Evolutionary conservation across 1,140 invertebrate genomes (phyloP).

Genomic region (Vanessa atalanta): DNA sequence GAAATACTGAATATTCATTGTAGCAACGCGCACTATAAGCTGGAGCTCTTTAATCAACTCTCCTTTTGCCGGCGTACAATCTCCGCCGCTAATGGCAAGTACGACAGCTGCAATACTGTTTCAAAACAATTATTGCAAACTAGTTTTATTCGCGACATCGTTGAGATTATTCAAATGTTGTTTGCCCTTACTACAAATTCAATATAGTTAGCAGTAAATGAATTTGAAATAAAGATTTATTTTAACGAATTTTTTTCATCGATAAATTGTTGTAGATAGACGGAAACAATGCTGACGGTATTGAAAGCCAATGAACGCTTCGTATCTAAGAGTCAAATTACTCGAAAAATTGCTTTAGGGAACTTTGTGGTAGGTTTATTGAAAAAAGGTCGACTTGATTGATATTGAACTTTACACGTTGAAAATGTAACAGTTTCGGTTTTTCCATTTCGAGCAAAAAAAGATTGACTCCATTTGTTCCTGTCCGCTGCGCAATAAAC

Average conservation of each 20-base stretch:
- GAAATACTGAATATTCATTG: slow-evolving; percentile 73
- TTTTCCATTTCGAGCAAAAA: slow-evolving; percentile 72
- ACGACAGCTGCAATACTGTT: slow-evolving; percentile 46
- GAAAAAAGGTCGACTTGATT: slow-evolving; percentile 77
- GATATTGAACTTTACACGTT: slow-evolving; percentile 76
- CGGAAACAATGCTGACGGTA: slow-evolving; percentile 15
- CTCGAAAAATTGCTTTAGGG: slow-evolving; percentile 69
- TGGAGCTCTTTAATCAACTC: slow-evolving; percentile 69
- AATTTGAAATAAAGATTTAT: slow-evolving; percentile 19
- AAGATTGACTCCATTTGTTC: slow-evolving; percentile 78
- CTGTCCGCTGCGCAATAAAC: slow-evolving; percentile 75
- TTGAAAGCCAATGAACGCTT: slow-evolving; percentile 50
- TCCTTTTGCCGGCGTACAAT: slow-evolving; percentile 49
- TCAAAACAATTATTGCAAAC: slow-evolving; percentile 44
- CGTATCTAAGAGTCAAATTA: slow-evolving; percentile 68
- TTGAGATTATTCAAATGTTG: slow-evolving; percentile 9
- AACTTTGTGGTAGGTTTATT: slow-evolving; percentile 73
- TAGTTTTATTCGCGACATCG: slow-evolving; percentile 32
- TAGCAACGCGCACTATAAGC: slow-evolving; percentile 54
- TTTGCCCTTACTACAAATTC: neutral
- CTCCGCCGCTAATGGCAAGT: slow-evolving; percentile 48
- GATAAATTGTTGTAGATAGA: slow-evolving; percentile 23
- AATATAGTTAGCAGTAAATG: slow-evolving; percentile 3
- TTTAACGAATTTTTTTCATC: neutral
- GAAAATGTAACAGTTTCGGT: slow-evolving; percentile 71